These are phyloP conservation scores for Microcaecilia unicolor DNA, from an alignment of 2,797 vertebrate species.

Conservation along the genomic window DNA sequence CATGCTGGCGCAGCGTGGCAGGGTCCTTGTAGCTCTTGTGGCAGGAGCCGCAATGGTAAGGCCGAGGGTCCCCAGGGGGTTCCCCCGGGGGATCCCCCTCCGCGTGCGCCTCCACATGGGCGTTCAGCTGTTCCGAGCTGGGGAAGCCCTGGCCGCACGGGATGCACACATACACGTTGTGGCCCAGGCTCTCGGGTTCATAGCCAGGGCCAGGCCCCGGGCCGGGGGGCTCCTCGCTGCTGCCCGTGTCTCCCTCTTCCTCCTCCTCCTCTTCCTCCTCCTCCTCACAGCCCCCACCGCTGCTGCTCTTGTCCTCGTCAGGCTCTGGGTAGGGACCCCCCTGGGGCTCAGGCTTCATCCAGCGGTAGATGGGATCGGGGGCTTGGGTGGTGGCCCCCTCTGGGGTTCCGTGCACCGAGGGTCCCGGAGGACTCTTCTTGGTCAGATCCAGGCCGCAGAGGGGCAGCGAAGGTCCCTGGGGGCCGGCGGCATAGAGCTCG, in stretches of 20 bases:
- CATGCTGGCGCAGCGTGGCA: constrained; percentile 90
- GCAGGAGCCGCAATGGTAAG: constrained; percentile 89
- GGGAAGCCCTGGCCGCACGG: constrained; percentile 97
- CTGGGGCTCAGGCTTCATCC: constrained; percentile 84
- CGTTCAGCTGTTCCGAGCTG: constrained; percentile 96
- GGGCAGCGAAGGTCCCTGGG: constrained; percentile 68
- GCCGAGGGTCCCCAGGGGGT: constrained; percentile 73
- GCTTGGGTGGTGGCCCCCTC: constrained; percentile 55
- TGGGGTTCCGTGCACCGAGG: constrained; percentile 50
- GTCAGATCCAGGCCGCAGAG: constrained; percentile 90
- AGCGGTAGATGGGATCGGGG: constrained; percentile 75
- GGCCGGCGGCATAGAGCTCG: constrained; percentile 77
- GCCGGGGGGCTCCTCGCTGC: constrained; percentile 88
- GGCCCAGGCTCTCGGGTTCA: constrained; percentile 92
- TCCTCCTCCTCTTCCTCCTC: no score
- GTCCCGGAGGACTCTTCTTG: constrained; percentile 84
- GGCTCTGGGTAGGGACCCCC: constrained; percentile 57
- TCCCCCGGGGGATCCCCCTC: constrained; percentile 79
- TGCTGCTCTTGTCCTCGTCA: constrained; percentile 86
- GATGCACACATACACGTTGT: constrained; percentile 97
- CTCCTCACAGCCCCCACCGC: no score
- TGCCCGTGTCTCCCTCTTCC: constrained; percentile 94
- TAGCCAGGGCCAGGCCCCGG: constrained; percentile 80
- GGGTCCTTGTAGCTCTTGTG: constrained; percentile 98
- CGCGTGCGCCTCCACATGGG: constrained; percentile 94